Conservation (phyloP, 2,888 invertebrate species). For the Dicycla oo region DNA sequence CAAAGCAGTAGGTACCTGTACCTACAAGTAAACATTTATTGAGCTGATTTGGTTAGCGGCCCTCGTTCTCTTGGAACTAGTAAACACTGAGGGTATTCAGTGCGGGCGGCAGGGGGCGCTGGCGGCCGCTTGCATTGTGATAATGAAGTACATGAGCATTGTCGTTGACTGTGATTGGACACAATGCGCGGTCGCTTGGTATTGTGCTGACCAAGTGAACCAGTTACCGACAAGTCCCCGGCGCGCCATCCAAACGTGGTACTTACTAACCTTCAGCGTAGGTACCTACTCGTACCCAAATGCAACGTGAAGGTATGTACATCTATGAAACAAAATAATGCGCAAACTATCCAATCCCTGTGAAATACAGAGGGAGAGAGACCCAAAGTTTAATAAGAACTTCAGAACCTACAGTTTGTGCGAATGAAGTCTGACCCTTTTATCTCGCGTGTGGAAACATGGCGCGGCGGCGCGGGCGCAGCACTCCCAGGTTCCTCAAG, state of each 20-base stretch:
- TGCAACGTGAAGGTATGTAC: not conserved
- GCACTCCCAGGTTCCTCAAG: too few species aligned
- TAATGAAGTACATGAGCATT: conserved; percentile 36
- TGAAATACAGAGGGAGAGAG: not conserved
- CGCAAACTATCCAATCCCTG: not conserved
- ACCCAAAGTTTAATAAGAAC: too few species aligned
- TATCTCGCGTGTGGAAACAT: too few species aligned
- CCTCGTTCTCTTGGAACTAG: too few species aligned
- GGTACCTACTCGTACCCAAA: not conserved
- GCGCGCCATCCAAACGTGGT: not conserved
- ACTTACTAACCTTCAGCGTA: not conserved
- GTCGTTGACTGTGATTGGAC: conserved; percentile 27
- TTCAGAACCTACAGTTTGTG: not conserved
- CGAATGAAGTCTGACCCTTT: not conserved
- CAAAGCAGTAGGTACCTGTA: too few species aligned
- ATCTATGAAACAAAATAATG: too few species aligned
- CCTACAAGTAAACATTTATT: not conserved
- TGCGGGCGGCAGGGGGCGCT: too few species aligned
- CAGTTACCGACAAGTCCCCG: not conserved
- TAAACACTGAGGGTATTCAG: too few species aligned
- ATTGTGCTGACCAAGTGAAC: conserved; percentile 23
- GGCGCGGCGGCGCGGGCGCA: too few species aligned
- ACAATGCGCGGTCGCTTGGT: conserved; percentile 27
- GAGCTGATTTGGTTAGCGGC: not conserved
- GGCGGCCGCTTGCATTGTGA: conserved; percentile 19